phyloP scores from a whole-genome alignment of 2,113 vertebrate species.

The Jacana jacana region DNA sequence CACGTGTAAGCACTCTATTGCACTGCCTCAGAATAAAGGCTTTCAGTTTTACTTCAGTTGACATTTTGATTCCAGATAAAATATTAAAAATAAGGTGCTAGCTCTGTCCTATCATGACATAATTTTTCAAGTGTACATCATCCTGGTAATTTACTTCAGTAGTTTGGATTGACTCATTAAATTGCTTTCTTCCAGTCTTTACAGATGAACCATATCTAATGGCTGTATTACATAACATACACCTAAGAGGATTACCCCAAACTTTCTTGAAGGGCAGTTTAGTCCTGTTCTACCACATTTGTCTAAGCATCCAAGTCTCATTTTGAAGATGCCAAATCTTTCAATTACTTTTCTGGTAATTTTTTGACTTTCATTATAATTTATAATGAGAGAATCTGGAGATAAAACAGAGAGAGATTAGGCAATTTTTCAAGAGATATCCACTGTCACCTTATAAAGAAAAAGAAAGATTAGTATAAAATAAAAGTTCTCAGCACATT shows the following conservation, averaged over 20 bases:
- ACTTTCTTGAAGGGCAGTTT: background rate
- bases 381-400: slow-evolving; percentile 60
- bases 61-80: background rate
- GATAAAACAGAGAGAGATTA: slow-evolving; percentile 58
- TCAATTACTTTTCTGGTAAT: slow-evolving; percentile 66
- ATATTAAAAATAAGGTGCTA: background rate
- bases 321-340: slow-evolving; percentile 31
- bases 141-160: slow-evolving; percentile 16
- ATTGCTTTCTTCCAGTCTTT: background rate
- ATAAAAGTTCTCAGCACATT: background rate
- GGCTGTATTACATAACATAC: background rate
- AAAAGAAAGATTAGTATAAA: background rate
- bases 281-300: background rate
- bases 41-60: background rate
- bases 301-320: background rate
- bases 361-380: slow-evolving; percentile 60
- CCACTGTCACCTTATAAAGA: slow-evolving; percentile 8
- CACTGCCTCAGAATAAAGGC: background rate
- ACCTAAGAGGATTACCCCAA: background rate
- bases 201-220: slow-evolving; percentile 9
- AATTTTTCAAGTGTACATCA: background rate
- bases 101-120: background rate
- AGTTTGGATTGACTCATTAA: background rate
- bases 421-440: slow-evolving; percentile 63
- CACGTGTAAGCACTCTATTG: background rate